These are phyloP conservation scores for Chymomyza fuscimana DNA, from an alignment of 2,888 invertebrate species.

Conservation along the genomic window DNA sequence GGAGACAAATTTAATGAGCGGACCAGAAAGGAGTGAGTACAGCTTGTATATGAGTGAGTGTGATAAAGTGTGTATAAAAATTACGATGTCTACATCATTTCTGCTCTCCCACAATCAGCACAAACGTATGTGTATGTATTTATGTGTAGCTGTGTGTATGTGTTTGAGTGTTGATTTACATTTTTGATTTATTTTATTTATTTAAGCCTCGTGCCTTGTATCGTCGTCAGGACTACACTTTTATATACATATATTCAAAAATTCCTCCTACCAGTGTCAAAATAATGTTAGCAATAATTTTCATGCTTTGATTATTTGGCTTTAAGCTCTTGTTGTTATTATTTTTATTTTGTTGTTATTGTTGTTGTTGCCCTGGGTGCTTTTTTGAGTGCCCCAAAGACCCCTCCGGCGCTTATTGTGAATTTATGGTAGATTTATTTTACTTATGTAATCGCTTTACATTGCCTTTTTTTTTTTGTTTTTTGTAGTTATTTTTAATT, in stretches of 20 bases:
- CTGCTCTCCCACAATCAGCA: constrained; percentile 25
- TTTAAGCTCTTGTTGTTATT: constrained; percentile 27
- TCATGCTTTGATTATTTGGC: constrained; percentile 52
- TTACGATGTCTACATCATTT: constrained; percentile 32
- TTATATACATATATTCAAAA: constrained; percentile 32
- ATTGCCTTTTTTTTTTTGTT: background rate
- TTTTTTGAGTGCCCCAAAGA: constrained; percentile 11
- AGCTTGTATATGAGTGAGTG: background rate
- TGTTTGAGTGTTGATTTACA: constrained; percentile 66
- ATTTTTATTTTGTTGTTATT: constrained; percentile 6
- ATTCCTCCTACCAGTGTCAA: constrained; percentile 33
- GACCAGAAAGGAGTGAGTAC: constrained; percentile 26
- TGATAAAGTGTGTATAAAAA: constrained; percentile 38
- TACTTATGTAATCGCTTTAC: constrained; percentile 57
- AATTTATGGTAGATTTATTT: constrained; percentile 65
- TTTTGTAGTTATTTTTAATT: constrained; percentile 16
- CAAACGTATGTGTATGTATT: background rate
- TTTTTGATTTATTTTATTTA: constrained; percentile 74
- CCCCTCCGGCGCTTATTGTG: constrained; percentile 41
- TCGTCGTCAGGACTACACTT: constrained; percentile 47
- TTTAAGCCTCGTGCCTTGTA: constrained; percentile 57
- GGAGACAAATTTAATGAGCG: constrained; percentile 60
- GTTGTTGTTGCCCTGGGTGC: constrained; percentile 15
- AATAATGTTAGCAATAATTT: constrained; percentile 64
- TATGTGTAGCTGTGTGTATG: constrained; percentile 1